phyloP scores from a whole-genome alignment of 2,113 vertebrate species.

The Anoura caudifer region DNA sequence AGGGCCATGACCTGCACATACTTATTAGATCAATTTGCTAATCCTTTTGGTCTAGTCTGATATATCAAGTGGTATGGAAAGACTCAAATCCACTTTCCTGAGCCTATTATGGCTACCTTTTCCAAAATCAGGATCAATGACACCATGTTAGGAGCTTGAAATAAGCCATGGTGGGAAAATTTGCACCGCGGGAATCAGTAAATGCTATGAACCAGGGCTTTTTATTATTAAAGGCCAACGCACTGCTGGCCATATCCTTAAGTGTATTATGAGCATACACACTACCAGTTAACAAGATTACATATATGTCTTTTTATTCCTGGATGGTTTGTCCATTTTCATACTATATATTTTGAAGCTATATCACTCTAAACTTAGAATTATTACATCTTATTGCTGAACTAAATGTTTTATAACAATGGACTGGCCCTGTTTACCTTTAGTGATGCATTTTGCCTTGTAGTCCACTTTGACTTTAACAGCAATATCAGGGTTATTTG shows the following conservation, averaged over 20 bases:
- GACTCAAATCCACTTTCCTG: background rate
- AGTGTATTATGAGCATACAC: background rate
- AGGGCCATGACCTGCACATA: fast-evolving
- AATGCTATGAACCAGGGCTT: background rate
- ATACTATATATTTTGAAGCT: background rate
- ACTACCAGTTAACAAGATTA: background rate
- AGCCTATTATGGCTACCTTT: background rate
- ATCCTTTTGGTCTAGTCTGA: background rate
- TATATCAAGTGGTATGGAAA: background rate
- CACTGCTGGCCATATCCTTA: background rate
- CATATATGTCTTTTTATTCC: background rate
- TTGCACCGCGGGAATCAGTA: background rate
- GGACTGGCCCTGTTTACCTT: background rate
- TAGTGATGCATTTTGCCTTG: background rate
- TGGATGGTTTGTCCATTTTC: background rate
- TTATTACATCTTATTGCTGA: background rate
- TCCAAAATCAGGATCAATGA: background rate
- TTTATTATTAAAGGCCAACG: background rate
- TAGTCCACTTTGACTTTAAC: background rate
- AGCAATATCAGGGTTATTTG: background rate
- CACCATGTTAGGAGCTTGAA: background rate
- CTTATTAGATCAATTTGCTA: background rate
- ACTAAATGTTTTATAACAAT: background rate
- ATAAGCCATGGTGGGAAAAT: background rate
- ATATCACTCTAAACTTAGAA: background rate